Evolutionary conservation across 2,797 vertebrate species (phyloP).

Genomic region (Carduelis carduelis): DNA sequence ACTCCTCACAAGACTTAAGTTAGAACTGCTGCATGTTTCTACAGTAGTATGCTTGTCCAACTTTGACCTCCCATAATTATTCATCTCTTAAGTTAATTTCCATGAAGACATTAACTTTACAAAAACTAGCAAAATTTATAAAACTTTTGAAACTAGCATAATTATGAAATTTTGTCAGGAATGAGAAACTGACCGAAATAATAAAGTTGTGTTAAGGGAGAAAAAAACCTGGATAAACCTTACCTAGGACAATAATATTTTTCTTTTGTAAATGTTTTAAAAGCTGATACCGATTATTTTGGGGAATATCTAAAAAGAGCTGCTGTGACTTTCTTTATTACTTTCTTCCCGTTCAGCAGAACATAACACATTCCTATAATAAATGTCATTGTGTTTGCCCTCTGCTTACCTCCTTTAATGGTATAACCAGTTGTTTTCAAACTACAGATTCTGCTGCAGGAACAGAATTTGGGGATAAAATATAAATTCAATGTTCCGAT

Average conservation of each 20-base stretch:
- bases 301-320: not conserved
- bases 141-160: not conserved
- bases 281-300: not conserved
- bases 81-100: not conserved
- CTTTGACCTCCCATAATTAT: not conserved
- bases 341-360: not conserved
- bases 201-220: not conserved
- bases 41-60: not conserved
- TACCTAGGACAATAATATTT: not conserved
- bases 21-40: not conserved
- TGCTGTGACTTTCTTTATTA: not conserved
- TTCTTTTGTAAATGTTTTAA: not conserved
- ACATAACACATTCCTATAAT: not conserved
- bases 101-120: not conserved
- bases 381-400: slow-evolving; percentile 25
- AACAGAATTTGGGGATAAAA: slow-evolving; percentile 94
- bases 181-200: not conserved
- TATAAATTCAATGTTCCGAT: slow-evolving; percentile 98
- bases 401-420: slow-evolving; percentile 56
- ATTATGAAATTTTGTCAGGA: not conserved
- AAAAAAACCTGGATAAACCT: not conserved
- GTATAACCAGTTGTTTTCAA: slow-evolving; percentile 76
- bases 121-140: not conserved
- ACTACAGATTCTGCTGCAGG: slow-evolving; percentile 94
- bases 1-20: not conserved